A percentile compares a stretch with the other conserved stretches of the same genome.
phyloP scores from a whole-genome alignment of 2,797 vertebrate species.

The Myiotriccus ornatus region DNA sequence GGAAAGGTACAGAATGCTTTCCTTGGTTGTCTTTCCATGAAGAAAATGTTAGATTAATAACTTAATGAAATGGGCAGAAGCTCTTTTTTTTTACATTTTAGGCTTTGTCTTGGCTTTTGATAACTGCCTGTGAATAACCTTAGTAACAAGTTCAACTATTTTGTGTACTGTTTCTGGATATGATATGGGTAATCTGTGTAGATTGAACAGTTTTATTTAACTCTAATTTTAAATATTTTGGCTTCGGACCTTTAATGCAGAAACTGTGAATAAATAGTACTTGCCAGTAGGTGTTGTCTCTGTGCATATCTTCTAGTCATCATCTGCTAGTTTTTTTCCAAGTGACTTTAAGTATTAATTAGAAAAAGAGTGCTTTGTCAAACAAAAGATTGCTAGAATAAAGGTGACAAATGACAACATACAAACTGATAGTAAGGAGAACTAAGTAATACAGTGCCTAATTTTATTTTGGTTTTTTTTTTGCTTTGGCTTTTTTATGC shows the following conservation, averaged over 20 bases:
- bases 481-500: slow-evolving; percentile 38
- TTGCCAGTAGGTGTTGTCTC: neutral
- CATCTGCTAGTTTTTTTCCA: neutral
- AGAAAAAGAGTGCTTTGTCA: neutral
- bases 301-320: neutral
- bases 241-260: neutral
- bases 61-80: neutral
- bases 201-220: neutral
- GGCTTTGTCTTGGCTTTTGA: neutral
- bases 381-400: neutral
- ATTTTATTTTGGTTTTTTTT: neutral
- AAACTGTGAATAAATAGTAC: neutral
- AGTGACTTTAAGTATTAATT: neutral
- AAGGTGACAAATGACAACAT: too few species aligned
- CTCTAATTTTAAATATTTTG: neutral
- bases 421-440: neutral
- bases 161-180: neutral
- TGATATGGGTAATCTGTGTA: fast-evolving
- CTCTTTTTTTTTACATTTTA: fast-evolving
- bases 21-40: neutral
- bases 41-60: neutral
- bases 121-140: neutral
- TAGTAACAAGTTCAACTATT: neutral
- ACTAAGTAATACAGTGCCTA: neutral
- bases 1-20: slow-evolving; percentile 83